These are phyloP conservation scores for Nicator chloris DNA, from an alignment of 2,113 vertebrate genomes.

Conservation along the genomic window DNA sequence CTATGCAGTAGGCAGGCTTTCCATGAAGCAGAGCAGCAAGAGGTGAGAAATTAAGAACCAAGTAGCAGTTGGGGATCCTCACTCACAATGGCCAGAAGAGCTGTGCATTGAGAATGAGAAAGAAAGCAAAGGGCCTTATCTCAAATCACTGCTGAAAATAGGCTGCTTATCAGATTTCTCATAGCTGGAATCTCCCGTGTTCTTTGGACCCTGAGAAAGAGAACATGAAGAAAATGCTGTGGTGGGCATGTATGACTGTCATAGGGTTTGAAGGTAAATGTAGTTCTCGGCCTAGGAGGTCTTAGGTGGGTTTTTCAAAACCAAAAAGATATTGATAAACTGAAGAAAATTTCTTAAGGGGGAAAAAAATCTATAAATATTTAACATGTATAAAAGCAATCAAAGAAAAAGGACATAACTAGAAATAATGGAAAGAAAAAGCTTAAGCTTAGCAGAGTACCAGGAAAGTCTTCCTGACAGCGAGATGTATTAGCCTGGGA, in stretches of 20 bases:
- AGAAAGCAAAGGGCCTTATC: background rate
- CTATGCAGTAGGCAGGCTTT: background rate
- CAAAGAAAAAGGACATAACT: background rate
- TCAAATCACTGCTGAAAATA: background rate
- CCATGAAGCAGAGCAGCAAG: background rate
- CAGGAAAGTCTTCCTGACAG: background rate
- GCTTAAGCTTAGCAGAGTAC: background rate
- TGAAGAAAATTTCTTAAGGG: background rate
- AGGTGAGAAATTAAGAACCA: background rate
- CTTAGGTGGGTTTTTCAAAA: background rate
- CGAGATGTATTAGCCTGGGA: slow-evolving; percentile 19
- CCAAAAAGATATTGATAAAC: background rate
- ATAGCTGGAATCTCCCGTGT: background rate
- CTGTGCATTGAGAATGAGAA: fast-evolving
- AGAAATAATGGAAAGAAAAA: slow-evolving; percentile 37
- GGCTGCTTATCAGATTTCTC: background rate
- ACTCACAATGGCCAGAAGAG: background rate
- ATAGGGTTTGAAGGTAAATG: background rate
- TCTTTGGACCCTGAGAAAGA: background rate
- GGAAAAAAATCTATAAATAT: background rate
- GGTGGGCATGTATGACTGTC: background rate
- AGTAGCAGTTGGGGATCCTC: background rate
- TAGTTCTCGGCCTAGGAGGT: background rate
- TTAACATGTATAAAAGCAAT: background rate
- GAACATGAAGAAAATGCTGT: background rate